These are phyloP conservation scores for Saturnia japonica DNA, from an alignment of 2,888 invertebrate genomes.

Conservation along the genomic window DNA sequence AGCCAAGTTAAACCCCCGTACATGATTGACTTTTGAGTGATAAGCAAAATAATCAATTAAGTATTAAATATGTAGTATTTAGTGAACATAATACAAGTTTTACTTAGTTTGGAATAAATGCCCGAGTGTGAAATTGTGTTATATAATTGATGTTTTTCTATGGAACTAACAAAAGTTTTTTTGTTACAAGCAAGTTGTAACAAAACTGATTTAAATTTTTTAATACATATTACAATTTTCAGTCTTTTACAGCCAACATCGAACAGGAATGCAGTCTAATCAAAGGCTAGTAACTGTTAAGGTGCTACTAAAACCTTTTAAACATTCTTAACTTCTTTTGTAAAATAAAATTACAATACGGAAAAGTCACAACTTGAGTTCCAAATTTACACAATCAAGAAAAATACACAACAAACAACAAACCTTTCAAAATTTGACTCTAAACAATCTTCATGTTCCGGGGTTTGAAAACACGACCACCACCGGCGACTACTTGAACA, in stretches of 20 bases:
- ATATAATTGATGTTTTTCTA: no score
- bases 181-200: no score
- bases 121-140: no score
- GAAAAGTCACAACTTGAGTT: background rate
- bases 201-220: background rate
- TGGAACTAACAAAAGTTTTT: no score
- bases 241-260: background rate
- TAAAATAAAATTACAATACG: background rate
- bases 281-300: background rate
- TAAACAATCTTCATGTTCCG: background rate
- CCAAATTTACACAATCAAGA: background rate
- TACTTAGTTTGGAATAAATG: no score
- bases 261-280: background rate
- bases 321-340: no score
- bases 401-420: background rate
- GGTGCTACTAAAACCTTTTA: background rate
- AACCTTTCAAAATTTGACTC: background rate
- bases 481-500: background rate
- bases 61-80: no score
- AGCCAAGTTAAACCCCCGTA: no score
- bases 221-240: background rate
- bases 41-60: no score
- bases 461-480: background rate
- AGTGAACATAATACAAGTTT: no score
- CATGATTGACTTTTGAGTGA: no score